phyloP scores from a whole-genome alignment of 2,888 invertebrate genomes.

The Diogma glabrata region DNA sequence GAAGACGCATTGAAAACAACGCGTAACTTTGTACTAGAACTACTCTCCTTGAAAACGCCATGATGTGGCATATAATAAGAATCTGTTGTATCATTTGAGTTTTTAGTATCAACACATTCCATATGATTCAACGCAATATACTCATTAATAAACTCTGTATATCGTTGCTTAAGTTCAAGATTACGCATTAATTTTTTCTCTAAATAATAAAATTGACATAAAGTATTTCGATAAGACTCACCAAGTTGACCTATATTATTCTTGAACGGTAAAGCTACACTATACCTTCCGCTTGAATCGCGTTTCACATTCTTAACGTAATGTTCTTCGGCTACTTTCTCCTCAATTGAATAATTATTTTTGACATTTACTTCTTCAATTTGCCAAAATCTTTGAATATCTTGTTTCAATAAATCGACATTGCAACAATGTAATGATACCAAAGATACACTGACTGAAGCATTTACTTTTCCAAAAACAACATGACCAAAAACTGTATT shows the following conservation, averaged over 20 bases:
- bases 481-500: not conserved
- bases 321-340: not conserved
- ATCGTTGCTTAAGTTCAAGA: not conserved
- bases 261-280: not conserved
- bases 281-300: not conserved
- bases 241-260: not conserved
- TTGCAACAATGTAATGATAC: not conserved
- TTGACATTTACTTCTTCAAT: not conserved
- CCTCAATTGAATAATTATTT: not conserved
- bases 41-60: not conserved
- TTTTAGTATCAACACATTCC: not conserved
- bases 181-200: not conserved
- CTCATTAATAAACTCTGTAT: not conserved
- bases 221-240: not conserved
- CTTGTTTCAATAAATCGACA: not conserved
- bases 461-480: not conserved
- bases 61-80: not conserved
- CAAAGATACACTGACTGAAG: not conserved
- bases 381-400: not conserved
- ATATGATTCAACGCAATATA: not conserved
- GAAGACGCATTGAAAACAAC: slow-evolving; percentile 1
- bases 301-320: not conserved
- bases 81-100: not conserved
- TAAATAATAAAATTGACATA: not conserved
- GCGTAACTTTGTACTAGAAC: not conserved